phyloP scores from a whole-genome alignment of 2,888 invertebrate genomes.

The Trissolcus brochymenae region DNA sequence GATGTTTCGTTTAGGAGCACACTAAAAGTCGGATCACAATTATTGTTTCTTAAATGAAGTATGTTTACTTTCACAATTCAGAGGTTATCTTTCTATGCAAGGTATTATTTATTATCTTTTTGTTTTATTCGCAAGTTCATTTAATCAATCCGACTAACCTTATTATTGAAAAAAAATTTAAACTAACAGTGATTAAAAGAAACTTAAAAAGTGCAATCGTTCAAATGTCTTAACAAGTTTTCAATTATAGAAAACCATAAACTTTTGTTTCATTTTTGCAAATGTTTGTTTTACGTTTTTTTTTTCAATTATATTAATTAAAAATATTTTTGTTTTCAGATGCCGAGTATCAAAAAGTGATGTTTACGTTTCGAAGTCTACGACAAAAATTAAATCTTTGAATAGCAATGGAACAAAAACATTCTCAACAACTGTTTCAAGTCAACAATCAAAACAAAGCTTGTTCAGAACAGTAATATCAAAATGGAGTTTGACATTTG shows the following conservation, averaged over 20 bases:
- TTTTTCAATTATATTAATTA: background rate
- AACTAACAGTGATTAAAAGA: background rate
- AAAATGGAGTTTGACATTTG: slow-evolving; percentile 48
- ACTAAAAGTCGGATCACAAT: background rate
- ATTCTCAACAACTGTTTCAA: slow-evolving; percentile 17
- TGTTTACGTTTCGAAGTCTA: slow-evolving; percentile 31
- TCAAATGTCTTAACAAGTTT: background rate
- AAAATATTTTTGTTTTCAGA: slow-evolving; percentile 16
- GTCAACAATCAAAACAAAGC: slow-evolving; percentile 22
- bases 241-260: background rate
- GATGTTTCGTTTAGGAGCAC: too few species aligned
- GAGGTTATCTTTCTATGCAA: slow-evolving; percentile 49
- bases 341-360: slow-evolving; percentile 32
- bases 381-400: slow-evolving; percentile 18
- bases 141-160: background rate
- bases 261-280: background rate
- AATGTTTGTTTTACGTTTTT: background rate
- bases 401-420: background rate
- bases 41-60: slow-evolving; percentile 26
- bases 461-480: slow-evolving; percentile 33
- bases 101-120: slow-evolving; percentile 20
- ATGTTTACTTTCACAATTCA: slow-evolving; percentile 53
- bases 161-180: background rate
- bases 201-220: background rate
- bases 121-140: background rate